Conservation (phyloP, 2,113 vertebrate species). For the Kryptolebias marmoratus region DNA sequence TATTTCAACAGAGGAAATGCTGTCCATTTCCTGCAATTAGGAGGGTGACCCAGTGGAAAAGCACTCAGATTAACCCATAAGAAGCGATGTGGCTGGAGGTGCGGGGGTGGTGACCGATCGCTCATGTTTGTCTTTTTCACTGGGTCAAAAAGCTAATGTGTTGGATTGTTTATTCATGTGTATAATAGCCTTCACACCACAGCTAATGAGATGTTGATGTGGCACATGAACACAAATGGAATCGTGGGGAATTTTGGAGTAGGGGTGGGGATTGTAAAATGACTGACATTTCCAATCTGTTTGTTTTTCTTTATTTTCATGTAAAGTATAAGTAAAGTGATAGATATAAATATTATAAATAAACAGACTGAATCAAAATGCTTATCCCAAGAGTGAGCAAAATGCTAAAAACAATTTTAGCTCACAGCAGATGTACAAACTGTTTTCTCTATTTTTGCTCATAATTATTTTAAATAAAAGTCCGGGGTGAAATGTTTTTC, state of each 20-base stretch:
- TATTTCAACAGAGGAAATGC: constrained; percentile 25
- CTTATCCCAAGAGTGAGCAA: not conserved
- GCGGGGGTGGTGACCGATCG: constrained; percentile 5
- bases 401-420: not conserved
- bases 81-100: not conserved
- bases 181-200: not conserved
- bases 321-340: not conserved
- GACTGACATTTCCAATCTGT: no score
- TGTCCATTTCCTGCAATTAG: constrained; percentile 44
- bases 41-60: constrained; percentile 29
- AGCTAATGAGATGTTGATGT: not conserved
- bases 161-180: constrained; percentile 8
- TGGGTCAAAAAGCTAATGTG: not conserved
- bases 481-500: constrained; percentile 31
- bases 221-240: not conserved
- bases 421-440: constrained; percentile 14
- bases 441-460: constrained; percentile 6
- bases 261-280: no score
- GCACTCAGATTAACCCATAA: constrained; percentile 45
- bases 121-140: constrained; percentile 13
- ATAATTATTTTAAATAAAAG: constrained; percentile 43
- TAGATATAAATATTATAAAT: not conserved
- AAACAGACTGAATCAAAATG: not conserved
- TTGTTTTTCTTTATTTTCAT: not conserved
- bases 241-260: not conserved